phyloP scores from a whole-genome alignment of 2,797 vertebrate genomes.

The Arnoldichthys spilopterus region DNA sequence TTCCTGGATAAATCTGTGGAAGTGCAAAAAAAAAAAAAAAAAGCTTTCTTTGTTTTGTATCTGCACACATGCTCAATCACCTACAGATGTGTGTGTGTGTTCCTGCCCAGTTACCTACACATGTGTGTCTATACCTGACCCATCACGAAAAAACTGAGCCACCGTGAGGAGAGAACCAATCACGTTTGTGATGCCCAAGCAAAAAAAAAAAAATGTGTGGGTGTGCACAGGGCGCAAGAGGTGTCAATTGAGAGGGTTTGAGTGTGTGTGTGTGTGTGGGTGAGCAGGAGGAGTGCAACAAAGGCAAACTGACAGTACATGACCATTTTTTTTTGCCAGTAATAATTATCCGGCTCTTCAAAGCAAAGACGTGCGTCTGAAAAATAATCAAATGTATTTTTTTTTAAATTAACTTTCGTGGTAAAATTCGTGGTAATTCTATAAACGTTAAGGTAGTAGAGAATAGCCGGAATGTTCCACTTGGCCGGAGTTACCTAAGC shows the following conservation, averaged over 20 bases:
- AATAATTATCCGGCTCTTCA: slow-evolving; percentile 15
- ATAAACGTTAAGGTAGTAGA: neutral
- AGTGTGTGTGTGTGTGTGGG: slow-evolving; percentile 30
- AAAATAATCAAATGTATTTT: too few relatives aligned
- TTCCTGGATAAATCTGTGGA: neutral
- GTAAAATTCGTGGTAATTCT: too few relatives aligned
- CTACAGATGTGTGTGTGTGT: slow-evolving; percentile 25
- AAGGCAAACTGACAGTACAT: slow-evolving; percentile 44
- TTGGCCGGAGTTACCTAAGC: slow-evolving; percentile 30
- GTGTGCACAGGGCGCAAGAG: slow-evolving; percentile 54
- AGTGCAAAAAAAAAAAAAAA: too few relatives aligned
- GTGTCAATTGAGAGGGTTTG: slow-evolving; percentile 53
- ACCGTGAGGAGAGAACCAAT: slow-evolving; percentile 22
- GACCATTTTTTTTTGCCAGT: slow-evolving; percentile 11
- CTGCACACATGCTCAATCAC: neutral
- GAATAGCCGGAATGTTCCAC: neutral
- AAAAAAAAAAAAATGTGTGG: slow-evolving; percentile 35
- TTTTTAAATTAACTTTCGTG: too few relatives aligned
- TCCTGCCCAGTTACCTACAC: too few relatives aligned
- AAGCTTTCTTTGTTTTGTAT: neutral
- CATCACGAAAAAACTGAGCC: slow-evolving; percentile 20
- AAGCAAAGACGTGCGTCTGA: neutral
- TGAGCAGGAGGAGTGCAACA: slow-evolving; percentile 52
- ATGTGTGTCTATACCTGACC: slow-evolving; percentile 5
- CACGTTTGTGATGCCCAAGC: slow-evolving; percentile 42